These are phyloP conservation scores for Yponomeuta sedellus DNA, from an alignment of 2,888 invertebrate genomes.

Conservation along the genomic window DNA sequence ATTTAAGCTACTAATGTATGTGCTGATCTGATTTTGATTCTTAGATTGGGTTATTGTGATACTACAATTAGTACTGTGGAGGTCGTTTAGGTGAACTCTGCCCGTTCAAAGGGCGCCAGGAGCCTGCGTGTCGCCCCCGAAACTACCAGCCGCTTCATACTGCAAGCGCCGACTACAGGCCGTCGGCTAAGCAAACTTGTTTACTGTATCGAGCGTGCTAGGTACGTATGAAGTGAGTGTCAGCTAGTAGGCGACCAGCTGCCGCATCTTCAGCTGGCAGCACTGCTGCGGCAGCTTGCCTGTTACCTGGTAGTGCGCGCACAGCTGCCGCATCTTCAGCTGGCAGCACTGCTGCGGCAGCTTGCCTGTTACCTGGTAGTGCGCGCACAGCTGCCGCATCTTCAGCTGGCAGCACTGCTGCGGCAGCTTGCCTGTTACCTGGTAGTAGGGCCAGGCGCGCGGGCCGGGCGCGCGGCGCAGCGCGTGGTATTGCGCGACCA, in stretches of 20 bases:
- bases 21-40: no score
- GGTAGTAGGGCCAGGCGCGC: constrained; percentile 6
- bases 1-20: no score
- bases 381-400: constrained; percentile 9
- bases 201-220: no score
- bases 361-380: not conserved
- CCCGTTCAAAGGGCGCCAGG: constrained; percentile 68
- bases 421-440: not conserved
- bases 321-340: constrained; percentile 12
- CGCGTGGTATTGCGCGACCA: no score
- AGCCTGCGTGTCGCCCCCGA: constrained; percentile 81
- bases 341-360: constrained; percentile 3
- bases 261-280: no score
- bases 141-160: constrained; percentile 82
- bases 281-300: not conserved
- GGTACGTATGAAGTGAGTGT: no score
- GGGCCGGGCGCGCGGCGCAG: no score
- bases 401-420: constrained; percentile 11
- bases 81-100: constrained; percentile 54
- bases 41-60: no score
- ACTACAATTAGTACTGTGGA: not conserved
- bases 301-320: not conserved
- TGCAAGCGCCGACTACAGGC: constrained; percentile 71
- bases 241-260: no score
- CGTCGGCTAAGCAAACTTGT: constrained; percentile 81